Evolutionary conservation across 2,888 invertebrate species (phyloP).

Genomic region (Cloeon dipterum): DNA sequence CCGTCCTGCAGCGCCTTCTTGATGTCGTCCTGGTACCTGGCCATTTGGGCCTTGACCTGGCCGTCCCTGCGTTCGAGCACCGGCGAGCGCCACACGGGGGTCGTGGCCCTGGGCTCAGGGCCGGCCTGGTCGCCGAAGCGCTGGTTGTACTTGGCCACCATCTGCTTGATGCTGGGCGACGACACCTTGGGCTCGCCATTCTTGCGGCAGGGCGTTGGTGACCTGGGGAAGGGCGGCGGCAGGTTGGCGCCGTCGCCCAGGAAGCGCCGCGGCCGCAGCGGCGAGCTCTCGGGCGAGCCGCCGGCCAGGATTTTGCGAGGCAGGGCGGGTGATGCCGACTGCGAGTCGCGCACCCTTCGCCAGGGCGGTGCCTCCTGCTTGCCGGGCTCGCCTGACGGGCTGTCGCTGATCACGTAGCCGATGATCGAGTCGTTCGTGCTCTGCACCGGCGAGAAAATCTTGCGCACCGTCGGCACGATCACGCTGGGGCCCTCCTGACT

Average conservation of each 20-base stretch:
- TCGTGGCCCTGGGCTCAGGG: constrained; percentile 2
- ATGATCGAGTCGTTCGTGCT: constrained; percentile 23
- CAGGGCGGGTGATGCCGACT: constrained; percentile 10
- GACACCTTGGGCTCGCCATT: constrained; percentile 31
- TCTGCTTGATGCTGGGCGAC: constrained; percentile 41
- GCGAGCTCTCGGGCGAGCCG: constrained; percentile 5
- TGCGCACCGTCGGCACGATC: constrained; percentile 57
- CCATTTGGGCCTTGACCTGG: constrained; percentile 23
- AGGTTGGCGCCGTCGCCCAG: background rate
- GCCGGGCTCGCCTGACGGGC: background rate
- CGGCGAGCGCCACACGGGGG: constrained; percentile 34
- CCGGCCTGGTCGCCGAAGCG: constrained; percentile 28
- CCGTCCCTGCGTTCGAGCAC: constrained; percentile 26
- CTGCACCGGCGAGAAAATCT: constrained; percentile 50
- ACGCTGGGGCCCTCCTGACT: constrained; percentile 22
- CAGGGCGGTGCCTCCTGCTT: background rate
- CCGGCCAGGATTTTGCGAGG: constrained; percentile 9
- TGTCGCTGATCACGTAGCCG: background rate
- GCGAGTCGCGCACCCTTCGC: constrained; percentile 6
- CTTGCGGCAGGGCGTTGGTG: constrained; percentile 26
- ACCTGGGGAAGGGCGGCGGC: constrained; percentile 30
- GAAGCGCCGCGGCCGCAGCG: background rate
- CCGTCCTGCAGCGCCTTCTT: constrained; percentile 13
- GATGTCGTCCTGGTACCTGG: constrained; percentile 22
- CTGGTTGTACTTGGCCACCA: constrained; percentile 45